Conservation (phyloP, 2,888 invertebrate species). For the Stenodema calcarata region DNA sequence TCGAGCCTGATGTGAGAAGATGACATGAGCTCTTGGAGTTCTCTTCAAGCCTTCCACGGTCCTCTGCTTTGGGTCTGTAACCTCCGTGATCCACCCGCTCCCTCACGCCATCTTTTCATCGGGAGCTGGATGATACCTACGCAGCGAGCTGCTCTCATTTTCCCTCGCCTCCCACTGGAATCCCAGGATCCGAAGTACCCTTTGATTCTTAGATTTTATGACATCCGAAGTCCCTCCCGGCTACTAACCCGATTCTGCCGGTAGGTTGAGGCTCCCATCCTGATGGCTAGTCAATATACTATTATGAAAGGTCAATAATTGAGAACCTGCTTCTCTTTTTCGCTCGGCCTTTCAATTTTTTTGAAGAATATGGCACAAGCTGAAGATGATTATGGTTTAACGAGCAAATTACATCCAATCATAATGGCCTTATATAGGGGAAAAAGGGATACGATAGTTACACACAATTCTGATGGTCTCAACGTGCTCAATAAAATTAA, state of each 20-base stretch:
- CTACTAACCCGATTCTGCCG: not conserved
- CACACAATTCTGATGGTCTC: too few species aligned
- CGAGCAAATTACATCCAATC: too few species aligned
- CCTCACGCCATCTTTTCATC: not conserved
- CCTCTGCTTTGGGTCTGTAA: slow-evolving; percentile 34
- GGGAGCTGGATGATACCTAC: not conserved
- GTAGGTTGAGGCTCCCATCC: not conserved
- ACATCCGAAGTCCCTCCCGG: not conserved
- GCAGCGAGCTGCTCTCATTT: not conserved
- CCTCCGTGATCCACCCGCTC: not conserved
- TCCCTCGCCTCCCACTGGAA: not conserved
- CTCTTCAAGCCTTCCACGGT: slow-evolving; percentile 18
- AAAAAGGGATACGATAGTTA: too few species aligned
- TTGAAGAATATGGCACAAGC: not conserved
- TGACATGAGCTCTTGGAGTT: slow-evolving; percentile 28
- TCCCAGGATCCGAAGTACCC: not conserved
- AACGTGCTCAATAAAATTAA: too few species aligned
- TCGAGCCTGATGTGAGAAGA: slow-evolving; percentile 33
- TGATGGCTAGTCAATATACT: not conserved
- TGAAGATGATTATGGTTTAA: too few species aligned
- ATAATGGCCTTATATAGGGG: too few species aligned
- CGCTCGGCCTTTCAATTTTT: not conserved
- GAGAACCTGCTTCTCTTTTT: not conserved
- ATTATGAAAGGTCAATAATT: not conserved
- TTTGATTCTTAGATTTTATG: not conserved